Base-by-base conservation (phyloP, 2,113 vertebrate genomes). In the Shinisaurus crocodilurus region DNA sequence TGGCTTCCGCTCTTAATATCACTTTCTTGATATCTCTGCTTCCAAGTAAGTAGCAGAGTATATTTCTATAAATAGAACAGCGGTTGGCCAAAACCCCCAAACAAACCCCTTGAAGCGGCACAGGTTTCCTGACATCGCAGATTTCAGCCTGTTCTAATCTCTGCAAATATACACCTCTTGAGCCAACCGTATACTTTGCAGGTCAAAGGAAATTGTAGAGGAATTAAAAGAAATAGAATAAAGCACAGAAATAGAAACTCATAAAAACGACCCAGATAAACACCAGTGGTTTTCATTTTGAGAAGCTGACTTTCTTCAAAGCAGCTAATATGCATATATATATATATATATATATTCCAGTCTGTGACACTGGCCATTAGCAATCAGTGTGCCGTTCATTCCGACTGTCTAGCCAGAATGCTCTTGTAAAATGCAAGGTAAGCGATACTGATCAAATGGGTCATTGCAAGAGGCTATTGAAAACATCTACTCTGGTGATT, bases 1-100 rank as follows among this genome's bases (percentile, higher is more conserved):
- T 96, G 93, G 96, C 96, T 96, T 96, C 91, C 86, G 96, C 90
- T 92, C 90, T 90, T 95, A 96, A 93, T 96, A 95, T 96, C 94
- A 96, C 84, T 92, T 93, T 94, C 90, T 96, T 87, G 91, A 83
- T 95, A 94, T 90, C 93, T 92, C 63, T 94, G 94, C 76, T 95
- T 94, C 93, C 87, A 94, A 90, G 89, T 77, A 95, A 96, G 91
- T 90, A 95, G 92, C 96, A 37, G 50, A 34, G 69, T 34, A 0
- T 89, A 89, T 80, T 93, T 93, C 94, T 97, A 96, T 95, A 96
- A 96, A 97, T 95, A 97, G 94, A 86, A 10, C 50, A 92, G 74
- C 91, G 93, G 84, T 82, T 93, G 89, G 88, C 50, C 95, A 92
- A 88, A 80, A 60, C 6, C 48, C 18, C 65, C 8, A 5, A 54